Evolutionary conservation across 1,140 invertebrate species (phyloP).

Genomic region (Drosophila bifasciata): DNA sequence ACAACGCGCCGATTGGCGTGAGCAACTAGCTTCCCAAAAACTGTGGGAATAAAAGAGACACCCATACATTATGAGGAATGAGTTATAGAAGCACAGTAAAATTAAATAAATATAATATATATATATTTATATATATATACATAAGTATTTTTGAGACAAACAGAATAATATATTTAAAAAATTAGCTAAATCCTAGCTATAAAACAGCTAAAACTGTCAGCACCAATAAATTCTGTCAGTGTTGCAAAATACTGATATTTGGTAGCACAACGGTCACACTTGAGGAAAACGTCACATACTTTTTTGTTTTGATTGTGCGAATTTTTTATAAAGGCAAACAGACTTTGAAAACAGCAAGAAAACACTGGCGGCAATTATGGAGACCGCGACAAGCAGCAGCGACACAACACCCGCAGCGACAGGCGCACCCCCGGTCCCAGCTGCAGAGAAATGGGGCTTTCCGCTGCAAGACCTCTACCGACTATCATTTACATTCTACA

Average conservation of each 20-base stretch:
- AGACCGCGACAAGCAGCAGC: slow-evolving; percentile 27
- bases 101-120: too few relatives aligned
- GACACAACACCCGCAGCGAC: background rate
- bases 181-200: too few relatives aligned
- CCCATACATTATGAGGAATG: too few relatives aligned
- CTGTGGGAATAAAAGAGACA: too few relatives aligned
- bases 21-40: too few relatives aligned
- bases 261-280: slow-evolving; percentile 9
- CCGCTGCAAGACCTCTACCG: slow-evolving; percentile 92
- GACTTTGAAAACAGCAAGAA: slow-evolving; percentile 18
- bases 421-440: background rate
- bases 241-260: slow-evolving; percentile 8
- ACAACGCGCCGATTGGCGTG: too few relatives aligned
- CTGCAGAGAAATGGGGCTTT: slow-evolving; percentile 87
- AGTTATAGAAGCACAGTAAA: too few relatives aligned
- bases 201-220: background rate
- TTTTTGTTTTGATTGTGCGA: slow-evolving; percentile 68
- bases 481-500: slow-evolving; percentile 93
- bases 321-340: slow-evolving; percentile 35
- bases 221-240: slow-evolving; percentile 16
- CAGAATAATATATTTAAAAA: too few relatives aligned
- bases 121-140: too few relatives aligned
- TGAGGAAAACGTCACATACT: slow-evolving; percentile 37
- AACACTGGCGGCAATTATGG: slow-evolving; percentile 35
- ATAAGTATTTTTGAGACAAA: too few relatives aligned